phyloP scores from a whole-genome alignment of 92 coral and sea anemone species.

The Micromussa lordhowensis region DNA sequence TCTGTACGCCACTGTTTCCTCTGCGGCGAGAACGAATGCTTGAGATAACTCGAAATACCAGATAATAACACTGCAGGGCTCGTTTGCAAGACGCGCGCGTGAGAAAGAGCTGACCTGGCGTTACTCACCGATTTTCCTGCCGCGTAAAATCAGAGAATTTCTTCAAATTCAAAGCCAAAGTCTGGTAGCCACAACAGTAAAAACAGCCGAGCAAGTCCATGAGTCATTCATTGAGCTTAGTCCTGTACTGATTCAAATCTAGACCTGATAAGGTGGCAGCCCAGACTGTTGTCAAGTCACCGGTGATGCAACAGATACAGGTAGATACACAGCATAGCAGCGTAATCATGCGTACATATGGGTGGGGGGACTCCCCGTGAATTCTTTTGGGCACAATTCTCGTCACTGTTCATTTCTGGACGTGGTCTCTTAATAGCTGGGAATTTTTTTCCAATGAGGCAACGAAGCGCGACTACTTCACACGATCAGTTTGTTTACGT shows the following conservation, averaged over 20 bases:
- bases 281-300: background rate
- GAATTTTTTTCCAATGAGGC: constrained; percentile 1
- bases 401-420: background rate
- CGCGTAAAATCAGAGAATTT: background rate
- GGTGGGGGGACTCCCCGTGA: constrained; percentile 53
- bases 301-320: constrained; percentile 1
- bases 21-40: constrained; percentile 4
- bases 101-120: background rate
- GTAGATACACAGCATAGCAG: background rate
- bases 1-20: constrained; percentile 17
- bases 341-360: constrained; percentile 1
- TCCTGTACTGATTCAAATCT: constrained; percentile 19
- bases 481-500: constrained; percentile 19
- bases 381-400: constrained; percentile 14
- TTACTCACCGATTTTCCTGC: constrained; percentile 28
- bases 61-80: background rate
- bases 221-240: constrained; percentile 25
- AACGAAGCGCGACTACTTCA: constrained; percentile 21
- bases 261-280: constrained; percentile 20
- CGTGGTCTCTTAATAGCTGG: background rate
- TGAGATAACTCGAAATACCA: background rate
- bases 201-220: constrained; percentile 9
- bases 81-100: background rate
- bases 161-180: background rate
- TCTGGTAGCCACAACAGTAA: background rate